Conservation (phyloP, 2,888 invertebrate genomes). For the Pseudococcus jackbeardsleyi region DNA sequence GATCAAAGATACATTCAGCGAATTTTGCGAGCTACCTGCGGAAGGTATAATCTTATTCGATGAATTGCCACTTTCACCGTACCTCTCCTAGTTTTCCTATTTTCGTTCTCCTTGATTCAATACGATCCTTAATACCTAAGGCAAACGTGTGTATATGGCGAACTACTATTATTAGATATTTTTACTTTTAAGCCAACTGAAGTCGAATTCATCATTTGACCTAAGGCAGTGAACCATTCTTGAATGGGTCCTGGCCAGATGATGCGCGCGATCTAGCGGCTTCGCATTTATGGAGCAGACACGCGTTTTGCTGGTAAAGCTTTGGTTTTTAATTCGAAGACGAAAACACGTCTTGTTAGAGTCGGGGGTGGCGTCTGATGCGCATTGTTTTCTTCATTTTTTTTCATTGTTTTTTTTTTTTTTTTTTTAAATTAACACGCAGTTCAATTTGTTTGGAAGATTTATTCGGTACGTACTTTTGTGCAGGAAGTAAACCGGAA, state of each 20-base stretch:
- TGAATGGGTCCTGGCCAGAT: constrained; percentile 51
- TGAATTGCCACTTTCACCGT: not conserved
- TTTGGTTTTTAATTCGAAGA: constrained; percentile 42
- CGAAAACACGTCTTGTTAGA: constrained; percentile 6
- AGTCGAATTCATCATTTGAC: constrained; percentile 56
- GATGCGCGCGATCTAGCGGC: constrained; percentile 43
- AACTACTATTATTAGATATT: constrained; percentile 48
- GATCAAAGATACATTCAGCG: constrained; percentile 91
- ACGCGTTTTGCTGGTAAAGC: constrained; percentile 46
- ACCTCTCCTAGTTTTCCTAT: not conserved
- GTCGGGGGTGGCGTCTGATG: not conserved
- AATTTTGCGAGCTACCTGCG: constrained; percentile 79
- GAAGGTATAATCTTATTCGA: constrained; percentile 30
- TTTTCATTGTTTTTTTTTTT: constrained; percentile 16
- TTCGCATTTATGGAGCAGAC: constrained; percentile 38
- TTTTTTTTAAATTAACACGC: not conserved
- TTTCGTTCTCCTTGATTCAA: not conserved
- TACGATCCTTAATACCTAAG: not conserved
- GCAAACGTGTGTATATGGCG: not conserved
- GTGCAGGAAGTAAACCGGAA: constrained; percentile 56
- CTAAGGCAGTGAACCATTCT: constrained; percentile 50
- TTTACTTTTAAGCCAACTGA: constrained; percentile 51
- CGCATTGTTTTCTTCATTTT: constrained; percentile 29
- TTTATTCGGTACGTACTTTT: not conserved
- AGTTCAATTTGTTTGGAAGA: not conserved